These are phyloP conservation scores for Xestoiulus laeticollis DNA, from an alignment of 2,888 invertebrate species.

Conservation along the genomic window DNA sequence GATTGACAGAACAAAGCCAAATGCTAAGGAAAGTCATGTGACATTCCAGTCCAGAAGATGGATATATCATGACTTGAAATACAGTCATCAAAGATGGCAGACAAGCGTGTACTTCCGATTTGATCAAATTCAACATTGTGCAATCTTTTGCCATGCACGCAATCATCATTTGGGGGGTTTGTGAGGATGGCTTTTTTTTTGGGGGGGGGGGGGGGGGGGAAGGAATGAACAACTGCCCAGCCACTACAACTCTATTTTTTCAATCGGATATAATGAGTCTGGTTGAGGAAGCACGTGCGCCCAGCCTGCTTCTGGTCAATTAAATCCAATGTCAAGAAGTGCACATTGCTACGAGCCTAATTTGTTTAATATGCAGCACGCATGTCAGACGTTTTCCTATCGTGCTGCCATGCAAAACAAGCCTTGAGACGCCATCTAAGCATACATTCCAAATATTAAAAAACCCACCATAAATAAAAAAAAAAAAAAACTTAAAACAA, in stretches of 20 bases:
- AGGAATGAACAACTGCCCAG: neutral
- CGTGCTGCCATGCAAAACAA: neutral
- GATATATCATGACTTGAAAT: too few species aligned
- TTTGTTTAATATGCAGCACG: constrained; percentile 11
- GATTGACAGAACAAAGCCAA: too few species aligned
- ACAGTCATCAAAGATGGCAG: neutral
- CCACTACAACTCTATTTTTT: neutral
- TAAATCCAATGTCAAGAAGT: constrained; percentile 21
- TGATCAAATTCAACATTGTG: neutral
- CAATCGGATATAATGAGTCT: neutral
- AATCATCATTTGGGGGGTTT: neutral
- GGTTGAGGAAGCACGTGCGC: constrained; percentile 6
- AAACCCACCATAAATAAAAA: neutral
- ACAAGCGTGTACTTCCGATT: neutral
- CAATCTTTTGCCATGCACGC: neutral
- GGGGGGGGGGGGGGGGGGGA: too few species aligned
- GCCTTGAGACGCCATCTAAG: neutral
- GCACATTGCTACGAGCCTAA: neutral
- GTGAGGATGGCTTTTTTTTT: too few species aligned
- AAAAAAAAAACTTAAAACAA: neutral
- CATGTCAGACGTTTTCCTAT: constrained; percentile 1
- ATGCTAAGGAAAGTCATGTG: too few species aligned
- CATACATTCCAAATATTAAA: too few species aligned
- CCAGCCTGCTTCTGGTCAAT: constrained; percentile 7
- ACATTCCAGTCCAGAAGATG: too few species aligned